Evolutionary conservation across 2,888 invertebrate genomes (phyloP), one percentile per base, ranked within the genome.

Genomic region (Drosophila pegasa): DNA sequence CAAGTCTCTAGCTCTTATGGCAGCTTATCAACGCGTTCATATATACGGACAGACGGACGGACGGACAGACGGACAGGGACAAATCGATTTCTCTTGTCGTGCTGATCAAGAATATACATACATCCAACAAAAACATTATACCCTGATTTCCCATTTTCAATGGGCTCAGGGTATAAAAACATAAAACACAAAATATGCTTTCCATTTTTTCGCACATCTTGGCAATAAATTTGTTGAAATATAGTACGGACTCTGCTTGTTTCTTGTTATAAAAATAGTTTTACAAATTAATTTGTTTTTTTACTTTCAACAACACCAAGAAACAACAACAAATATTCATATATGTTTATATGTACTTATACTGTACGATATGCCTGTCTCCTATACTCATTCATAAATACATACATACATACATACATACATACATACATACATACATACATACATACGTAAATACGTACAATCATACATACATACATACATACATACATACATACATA

Each of bases 131-230:
- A n/a, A n/a, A n/a, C n/a, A n/a, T n/a, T n/a, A n/a, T n/a, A n/a
- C n/a, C n/a, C n/a, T n/a, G n/a, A n/a, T n/a, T n/a, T n/a, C n/a
- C n/a, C n/a, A n/a, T n/a, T n/a, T n/a, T n/a, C n/a, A n/a, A n/a
- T n/a, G n/a, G n/a, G n/a, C n/a, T n/a, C n/a, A n/a, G n/a, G n/a
- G n/a, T n/a, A n/a, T n/a, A n/a, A n/a, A n/a, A n/a, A n/a, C 60
- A n/a, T 18, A 61, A 62, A 29, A 29, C 14, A 27, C 29, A 51
- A 59, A 62, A 68, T 70, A 51, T 65, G 75, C 71, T 67, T 70
- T 71, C 59, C 58, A 80, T 83, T 86, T 86, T 82, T 72, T 82
- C 82, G 64, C 82, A 88, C 82, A 80, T 88, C 73, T 71, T 80
- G 68, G 57, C 43, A 76, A 65, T 75, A 63, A 80, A 87, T 88